phyloP scores from a whole-genome alignment of 1,140 invertebrate species.

The Leptinotarsa texana region DNA sequence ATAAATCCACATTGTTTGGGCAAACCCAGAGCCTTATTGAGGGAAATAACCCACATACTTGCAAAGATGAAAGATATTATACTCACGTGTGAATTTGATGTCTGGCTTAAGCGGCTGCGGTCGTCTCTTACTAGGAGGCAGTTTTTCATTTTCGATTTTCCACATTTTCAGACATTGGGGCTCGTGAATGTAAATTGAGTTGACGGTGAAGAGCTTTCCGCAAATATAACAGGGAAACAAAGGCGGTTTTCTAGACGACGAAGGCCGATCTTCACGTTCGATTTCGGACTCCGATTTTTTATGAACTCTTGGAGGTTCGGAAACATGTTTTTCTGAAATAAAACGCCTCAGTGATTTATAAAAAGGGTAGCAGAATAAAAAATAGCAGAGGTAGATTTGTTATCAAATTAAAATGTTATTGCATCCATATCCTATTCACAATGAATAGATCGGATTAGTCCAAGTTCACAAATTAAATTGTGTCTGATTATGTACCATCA shows the following conservation, averaged over 20 bases:
- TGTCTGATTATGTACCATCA: too few relatives aligned
- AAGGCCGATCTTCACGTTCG: slow-evolving; percentile 31
- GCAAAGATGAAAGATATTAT: background rate
- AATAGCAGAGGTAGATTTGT: too few relatives aligned
- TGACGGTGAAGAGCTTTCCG: slow-evolving; percentile 72
- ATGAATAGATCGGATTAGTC: too few relatives aligned
- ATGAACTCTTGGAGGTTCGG: background rate
- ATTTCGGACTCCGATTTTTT: background rate
- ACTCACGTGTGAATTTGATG: slow-evolving; percentile 59
- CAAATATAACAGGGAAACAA: slow-evolving; percentile 73
- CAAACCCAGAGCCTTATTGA: too few relatives aligned
- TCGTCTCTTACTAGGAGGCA: slow-evolving; percentile 63
- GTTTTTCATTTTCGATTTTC: slow-evolving; percentile 68
- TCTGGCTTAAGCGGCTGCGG: slow-evolving; percentile 68
- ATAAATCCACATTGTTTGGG: too few relatives aligned
- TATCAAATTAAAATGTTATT: too few relatives aligned
- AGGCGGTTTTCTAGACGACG: slow-evolving; percentile 44
- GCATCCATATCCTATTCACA: too few relatives aligned
- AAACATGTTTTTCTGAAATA: background rate
- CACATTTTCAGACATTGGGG: slow-evolving; percentile 79
- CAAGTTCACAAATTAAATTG: too few relatives aligned
- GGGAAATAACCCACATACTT: background rate
- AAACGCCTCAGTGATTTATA: background rate
- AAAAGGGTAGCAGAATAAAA: too few relatives aligned
- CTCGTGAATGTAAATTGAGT: slow-evolving; percentile 75